Evolutionary conservation across 2,888 invertebrate genomes (phyloP), one percentile per base, ranked within the genome.

Genomic region (Nysson spinosus): DNA sequence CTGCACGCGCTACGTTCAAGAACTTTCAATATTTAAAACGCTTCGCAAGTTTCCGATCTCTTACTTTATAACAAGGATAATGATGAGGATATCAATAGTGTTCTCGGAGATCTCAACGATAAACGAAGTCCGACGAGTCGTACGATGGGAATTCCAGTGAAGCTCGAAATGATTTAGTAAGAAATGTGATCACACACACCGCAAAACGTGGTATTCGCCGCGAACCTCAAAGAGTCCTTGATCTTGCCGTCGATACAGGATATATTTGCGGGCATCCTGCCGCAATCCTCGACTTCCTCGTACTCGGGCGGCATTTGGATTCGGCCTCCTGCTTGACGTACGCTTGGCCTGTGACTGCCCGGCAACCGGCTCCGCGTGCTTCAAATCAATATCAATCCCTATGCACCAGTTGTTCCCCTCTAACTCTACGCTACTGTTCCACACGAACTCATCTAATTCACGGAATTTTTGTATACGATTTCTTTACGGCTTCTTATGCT

Each of bases 331-430:
- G 50, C 51, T 57, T 50, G 55, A 51, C 20, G 54, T 60, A 70
- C 65, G 69, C 37, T 40, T 69, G 46, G 50, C 55, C 42, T 49
- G 52, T 66, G 63, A 75, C 76, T 75, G 72, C 49, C 63, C 75
- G 67, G 47, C 63, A 65, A 58, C 65, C 61, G 55, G 61, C 52
- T 51, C 52, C 62, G 66, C 72, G 67, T 67, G 72, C 63, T 73
- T 69, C 68, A 63, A 79, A 82, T 82, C 82, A 82, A 82, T 82
- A 82, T 78, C 78, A 82, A 81, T 80, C 77, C 71, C 74, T 69
- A 46, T 66, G 46, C 68, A 73, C 69, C 56, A 55, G 58, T 54
- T 73, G 67, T 71, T 64, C 62, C 63, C 67, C 67, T 46, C 46
- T 37, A 26, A 32, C 32, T 56, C 12, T 40, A 37, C 43, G 40